Evolutionary conservation across 1,140 invertebrate genomes (phyloP).

Genomic region (Drosophila carrolli): DNA sequence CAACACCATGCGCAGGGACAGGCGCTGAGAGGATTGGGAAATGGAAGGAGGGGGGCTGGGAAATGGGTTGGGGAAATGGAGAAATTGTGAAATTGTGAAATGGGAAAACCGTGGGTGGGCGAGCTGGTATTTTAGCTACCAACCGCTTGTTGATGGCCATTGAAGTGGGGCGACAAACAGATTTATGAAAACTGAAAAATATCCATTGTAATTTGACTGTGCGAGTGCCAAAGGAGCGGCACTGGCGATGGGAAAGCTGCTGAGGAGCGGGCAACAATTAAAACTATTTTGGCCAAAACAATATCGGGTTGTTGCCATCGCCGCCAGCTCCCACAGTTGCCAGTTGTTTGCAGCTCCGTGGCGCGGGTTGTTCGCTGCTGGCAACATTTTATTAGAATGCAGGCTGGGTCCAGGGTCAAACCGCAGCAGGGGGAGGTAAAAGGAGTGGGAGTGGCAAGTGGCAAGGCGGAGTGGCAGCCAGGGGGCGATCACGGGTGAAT

Average conservation of each 20-base stretch:
- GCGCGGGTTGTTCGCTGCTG: constrained; percentile 48
- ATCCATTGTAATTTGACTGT: constrained; percentile 63
- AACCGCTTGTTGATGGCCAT: constrained; percentile 58
- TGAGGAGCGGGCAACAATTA: constrained; percentile 62
- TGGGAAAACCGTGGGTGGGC: not conserved
- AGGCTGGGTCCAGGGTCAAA: constrained; percentile 63
- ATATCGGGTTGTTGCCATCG: constrained; percentile 72
- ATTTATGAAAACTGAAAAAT: constrained; percentile 78
- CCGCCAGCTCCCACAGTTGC: constrained; percentile 39
- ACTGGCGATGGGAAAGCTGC: not conserved
- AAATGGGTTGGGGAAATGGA: not conserved
- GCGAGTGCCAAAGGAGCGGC: constrained; percentile 22
- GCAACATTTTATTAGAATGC: constrained; percentile 75
- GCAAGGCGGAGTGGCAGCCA: not conserved
- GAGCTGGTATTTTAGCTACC: constrained; percentile 8
- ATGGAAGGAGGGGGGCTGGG: constrained; percentile 1
- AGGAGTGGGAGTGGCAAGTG: not conserved
- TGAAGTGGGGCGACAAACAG: constrained; percentile 72
- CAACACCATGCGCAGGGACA: constrained; percentile 68
- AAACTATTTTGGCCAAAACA: constrained; percentile 80
- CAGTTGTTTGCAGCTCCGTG: constrained; percentile 34
- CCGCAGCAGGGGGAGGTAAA: constrained; percentile 43
- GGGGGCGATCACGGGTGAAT: not conserved
- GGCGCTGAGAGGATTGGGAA: constrained; percentile 2
- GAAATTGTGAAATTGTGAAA: not conserved